These are phyloP conservation scores for Himalopsyche phryganea DNA, from an alignment of 1,140 invertebrate genomes.

Conservation along the genomic window DNA sequence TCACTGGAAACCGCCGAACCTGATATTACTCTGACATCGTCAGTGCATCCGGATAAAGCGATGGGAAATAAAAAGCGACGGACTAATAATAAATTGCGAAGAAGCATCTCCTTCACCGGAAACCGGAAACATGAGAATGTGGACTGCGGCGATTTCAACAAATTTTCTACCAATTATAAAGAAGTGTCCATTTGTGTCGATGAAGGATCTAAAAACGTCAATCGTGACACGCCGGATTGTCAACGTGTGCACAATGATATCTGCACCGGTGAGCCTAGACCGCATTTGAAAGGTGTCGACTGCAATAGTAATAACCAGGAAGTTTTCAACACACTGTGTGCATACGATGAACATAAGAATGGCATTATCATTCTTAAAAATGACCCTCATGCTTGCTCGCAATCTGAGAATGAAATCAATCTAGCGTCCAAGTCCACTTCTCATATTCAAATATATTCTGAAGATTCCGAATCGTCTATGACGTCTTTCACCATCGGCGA, in stretches of 20 bases:
- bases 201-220: no score
- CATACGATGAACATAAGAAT: not conserved
- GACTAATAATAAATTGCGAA: slow-evolving; percentile 12
- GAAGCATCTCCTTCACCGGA: slow-evolving; percentile 12
- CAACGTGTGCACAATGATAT: no score
- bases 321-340: not conserved
- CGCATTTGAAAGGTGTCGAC: not conserved
- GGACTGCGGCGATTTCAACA: no score
- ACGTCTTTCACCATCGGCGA: slow-evolving; percentile 58
- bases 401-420: no score
- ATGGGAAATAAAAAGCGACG: slow-evolving; percentile 15
- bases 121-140: slow-evolving; percentile 2
- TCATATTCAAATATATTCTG: no score
- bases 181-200: no score
- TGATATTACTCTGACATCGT: not conserved
- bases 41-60: slow-evolving; percentile 1
- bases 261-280: not conserved
- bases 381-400: no score
- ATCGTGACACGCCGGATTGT: no score
- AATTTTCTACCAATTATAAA: no score
- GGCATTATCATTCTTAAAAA: not conserved
- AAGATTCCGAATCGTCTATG: slow-evolving; percentile 1
- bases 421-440: no score
- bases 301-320: not conserved
- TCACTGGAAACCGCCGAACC: slow-evolving; percentile 11